phyloP scores from a whole-genome alignment of 1,140 invertebrate genomes.

The Drosophila athabasca region DNA sequence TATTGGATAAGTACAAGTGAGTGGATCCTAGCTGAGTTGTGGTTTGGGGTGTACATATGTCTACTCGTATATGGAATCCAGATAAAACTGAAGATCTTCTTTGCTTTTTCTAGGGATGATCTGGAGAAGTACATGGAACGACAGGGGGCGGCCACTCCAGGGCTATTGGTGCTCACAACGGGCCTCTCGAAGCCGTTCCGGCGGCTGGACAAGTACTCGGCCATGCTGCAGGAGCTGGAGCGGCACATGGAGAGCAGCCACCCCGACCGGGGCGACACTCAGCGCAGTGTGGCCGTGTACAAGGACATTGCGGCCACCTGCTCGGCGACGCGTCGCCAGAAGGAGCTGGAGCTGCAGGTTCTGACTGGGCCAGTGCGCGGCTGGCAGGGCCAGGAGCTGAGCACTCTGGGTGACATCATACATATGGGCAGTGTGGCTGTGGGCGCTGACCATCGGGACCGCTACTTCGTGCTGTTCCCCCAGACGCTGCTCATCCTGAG shows the following conservation, averaged over 20 bases:
- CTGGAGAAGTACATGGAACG: constrained; percentile 94
- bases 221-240: constrained; percentile 96
- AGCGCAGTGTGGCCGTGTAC: constrained; percentile 96
- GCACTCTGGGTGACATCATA: constrained; percentile 86
- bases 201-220: constrained; percentile 96
- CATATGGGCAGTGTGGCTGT: constrained; percentile 95
- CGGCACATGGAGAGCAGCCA: constrained; percentile 97
- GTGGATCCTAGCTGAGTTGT: constrained; percentile 29
- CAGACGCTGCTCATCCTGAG: constrained; percentile 94
- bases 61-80: too few relatives aligned
- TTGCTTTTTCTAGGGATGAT: constrained; percentile 87
- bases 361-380: constrained; percentile 95
- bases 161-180: constrained; percentile 94
- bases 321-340: constrained; percentile 93
- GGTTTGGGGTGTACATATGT: too few relatives aligned
- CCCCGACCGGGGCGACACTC: constrained; percentile 97
- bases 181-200: constrained; percentile 97
- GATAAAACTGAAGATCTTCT: not conserved
- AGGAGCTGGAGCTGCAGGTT: constrained; percentile 97
- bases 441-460: constrained; percentile 91
- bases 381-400: constrained; percentile 96
- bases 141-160: constrained; percentile 91
- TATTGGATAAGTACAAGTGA: constrained; percentile 95
- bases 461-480: constrained; percentile 96
- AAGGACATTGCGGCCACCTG: constrained; percentile 96